Percentiles rank a stretch among this genome's conserved stretches.
These are phyloP conservation scores for Epinephelus cyanopodus DNA, from an alignment of 2,113 vertebrate genomes.

Conservation along the genomic window DNA sequence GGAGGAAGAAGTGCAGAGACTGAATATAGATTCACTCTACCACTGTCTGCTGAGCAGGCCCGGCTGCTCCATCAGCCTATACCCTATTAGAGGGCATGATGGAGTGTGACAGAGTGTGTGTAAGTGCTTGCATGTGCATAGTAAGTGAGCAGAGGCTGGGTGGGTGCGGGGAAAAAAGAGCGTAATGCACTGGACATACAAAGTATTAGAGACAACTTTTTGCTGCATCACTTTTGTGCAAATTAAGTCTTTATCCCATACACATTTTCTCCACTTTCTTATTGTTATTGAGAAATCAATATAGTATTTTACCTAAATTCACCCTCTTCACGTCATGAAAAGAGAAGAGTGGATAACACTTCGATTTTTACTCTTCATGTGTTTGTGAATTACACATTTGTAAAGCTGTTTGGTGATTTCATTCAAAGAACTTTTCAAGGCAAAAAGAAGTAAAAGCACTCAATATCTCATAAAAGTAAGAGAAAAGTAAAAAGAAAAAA, in stretches of 20 bases:
- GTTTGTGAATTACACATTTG: not conserved
- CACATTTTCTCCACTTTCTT: not conserved
- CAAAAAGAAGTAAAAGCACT: not conserved
- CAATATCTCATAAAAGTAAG: not conserved
- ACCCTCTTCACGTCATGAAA: not conserved
- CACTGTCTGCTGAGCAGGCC: slow-evolving; percentile 68
- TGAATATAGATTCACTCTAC: slow-evolving; percentile 76
- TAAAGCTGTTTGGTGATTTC: not conserved
- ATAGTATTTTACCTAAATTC: not conserved
- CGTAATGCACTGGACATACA: slow-evolving; percentile 34
- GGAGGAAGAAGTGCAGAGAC: slow-evolving; percentile 62
- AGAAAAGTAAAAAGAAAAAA: not conserved
- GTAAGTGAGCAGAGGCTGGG: slow-evolving; percentile 45
- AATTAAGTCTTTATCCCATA: not conserved
- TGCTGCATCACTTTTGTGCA: not conserved
- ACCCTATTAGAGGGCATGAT: slow-evolving; percentile 73
- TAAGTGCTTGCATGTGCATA: slow-evolving; percentile 51
- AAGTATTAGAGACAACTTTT: slow-evolving; percentile 6
- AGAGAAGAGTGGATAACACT: not conserved
- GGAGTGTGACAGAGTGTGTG: slow-evolving; percentile 60
- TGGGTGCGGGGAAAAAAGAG: not conserved
- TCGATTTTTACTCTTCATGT: not conserved
- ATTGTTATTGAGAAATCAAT: slow-evolving; percentile 25
- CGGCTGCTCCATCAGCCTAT: slow-evolving; percentile 60
- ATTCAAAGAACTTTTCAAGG: not conserved